Conservation (phyloP, 2,888 invertebrate species). For the Aspidiotus destructor region DNA sequence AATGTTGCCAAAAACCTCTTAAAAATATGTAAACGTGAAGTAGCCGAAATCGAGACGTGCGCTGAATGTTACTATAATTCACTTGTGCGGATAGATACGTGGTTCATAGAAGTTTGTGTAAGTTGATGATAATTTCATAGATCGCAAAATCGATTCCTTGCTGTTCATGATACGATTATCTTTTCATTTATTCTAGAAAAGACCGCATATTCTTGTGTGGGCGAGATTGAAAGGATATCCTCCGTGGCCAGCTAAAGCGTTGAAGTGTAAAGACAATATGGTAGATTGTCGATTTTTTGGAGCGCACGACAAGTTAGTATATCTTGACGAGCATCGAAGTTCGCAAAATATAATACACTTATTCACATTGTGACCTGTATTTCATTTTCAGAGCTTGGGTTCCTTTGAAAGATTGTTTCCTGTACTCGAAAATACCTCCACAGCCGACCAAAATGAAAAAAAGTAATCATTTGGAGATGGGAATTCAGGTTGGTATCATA, state of each 20-base stretch:
- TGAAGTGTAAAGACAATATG: conserved; percentile 22
- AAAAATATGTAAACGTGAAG: conserved; percentile 29
- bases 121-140: conserved; percentile 38
- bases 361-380: not conserved
- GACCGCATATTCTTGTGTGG: conserved; percentile 84
- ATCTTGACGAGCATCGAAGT: not conserved
- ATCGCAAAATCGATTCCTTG: not conserved
- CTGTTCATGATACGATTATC: not conserved
- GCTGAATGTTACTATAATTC: conserved; percentile 84
- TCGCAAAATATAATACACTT: not conserved
- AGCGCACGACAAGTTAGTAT: conserved; percentile 41
- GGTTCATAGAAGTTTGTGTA: conserved; percentile 78
- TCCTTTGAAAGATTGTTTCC: conserved; percentile 59
- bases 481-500: conserved; percentile 13
- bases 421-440: conserved; percentile 66
- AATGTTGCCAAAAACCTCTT: conserved; percentile 25
- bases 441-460: conserved; percentile 11
- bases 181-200: conserved; percentile 20
- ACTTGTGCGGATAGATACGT: conserved; percentile 61
- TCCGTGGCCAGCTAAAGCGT: conserved; percentile 91
- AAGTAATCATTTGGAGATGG: conserved; percentile 20
- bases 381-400: conserved; percentile 46
- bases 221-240: conserved; percentile 95
- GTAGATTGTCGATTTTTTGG: conserved; percentile 44
- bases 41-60: conserved; percentile 76